These are phyloP conservation scores for Tachina fera DNA, from an alignment of 2,888 invertebrate species.

Conservation along the genomic window DNA sequence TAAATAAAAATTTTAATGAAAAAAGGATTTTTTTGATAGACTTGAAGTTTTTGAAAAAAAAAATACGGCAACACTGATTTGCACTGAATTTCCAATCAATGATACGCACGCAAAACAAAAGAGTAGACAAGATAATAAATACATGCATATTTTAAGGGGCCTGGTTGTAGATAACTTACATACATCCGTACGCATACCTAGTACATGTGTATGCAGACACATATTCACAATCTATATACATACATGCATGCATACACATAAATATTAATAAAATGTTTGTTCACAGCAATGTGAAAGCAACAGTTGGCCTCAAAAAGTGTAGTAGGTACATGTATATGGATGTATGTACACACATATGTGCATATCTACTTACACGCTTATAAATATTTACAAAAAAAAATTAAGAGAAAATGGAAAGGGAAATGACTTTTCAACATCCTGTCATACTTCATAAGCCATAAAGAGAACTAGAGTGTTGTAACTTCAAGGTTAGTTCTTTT, in stretches of 20 bases:
- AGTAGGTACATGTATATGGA: background rate
- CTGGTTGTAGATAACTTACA: background rate
- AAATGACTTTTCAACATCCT: slow-evolving; percentile 47
- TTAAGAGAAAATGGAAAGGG: slow-evolving; percentile 41
- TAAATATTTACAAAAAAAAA: background rate
- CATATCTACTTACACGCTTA: slow-evolving; percentile 5
- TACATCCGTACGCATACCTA: background rate
- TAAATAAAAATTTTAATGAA: no score
- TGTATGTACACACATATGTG: no score
- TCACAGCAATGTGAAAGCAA: slow-evolving; percentile 47
- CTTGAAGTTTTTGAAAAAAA: no score
- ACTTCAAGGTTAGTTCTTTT: slow-evolving; percentile 16
- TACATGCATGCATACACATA: background rate
- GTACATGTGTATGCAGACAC: background rate
- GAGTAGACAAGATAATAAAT: background rate
- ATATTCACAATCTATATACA: background rate
- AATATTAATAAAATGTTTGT: slow-evolving; percentile 3
- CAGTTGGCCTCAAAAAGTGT: slow-evolving; percentile 56
- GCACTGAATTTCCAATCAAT: background rate
- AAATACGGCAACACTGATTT: background rate
- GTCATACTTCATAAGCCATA: background rate
- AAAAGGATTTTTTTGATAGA: no score
- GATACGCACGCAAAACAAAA: background rate
- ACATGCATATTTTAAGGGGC: background rate
- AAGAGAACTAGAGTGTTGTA: background rate